Evolutionary conservation across 1,140 invertebrate species (phyloP), one percentile per base, ranked within the genome.

Genomic region (Uloborus diversus): DNA sequence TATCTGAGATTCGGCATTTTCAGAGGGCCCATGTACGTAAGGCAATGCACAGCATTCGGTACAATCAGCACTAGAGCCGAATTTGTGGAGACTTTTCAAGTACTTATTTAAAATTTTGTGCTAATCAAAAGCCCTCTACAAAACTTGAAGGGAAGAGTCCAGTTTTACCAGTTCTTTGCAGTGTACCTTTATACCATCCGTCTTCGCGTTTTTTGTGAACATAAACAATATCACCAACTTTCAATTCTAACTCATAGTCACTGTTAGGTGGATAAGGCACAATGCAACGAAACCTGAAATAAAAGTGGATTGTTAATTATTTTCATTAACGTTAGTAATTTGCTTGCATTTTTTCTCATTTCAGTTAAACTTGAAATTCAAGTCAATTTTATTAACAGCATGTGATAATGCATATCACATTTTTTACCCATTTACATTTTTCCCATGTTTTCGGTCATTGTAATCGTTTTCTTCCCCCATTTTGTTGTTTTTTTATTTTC

Each of bases 261-360:
- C 93, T 95, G 85, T 97, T 96, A 0, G 96, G 94, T n/a, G 96
- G 96, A 89, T 97, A 98, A 7, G 95, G 93, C 27, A 94, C 94
- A 81, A 96, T 94, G 86, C 96, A 97, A 33, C 94, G 91, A 85
- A 94, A 97, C 87, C 92, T 90, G 49, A 17, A 84, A 9, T 7
- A 53, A 20, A n/a, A 42, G n/a, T n/a, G n/a, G n/a, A n/a, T n/a
- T n/a, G n/a, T n/a, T n/a, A n/a, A n/a, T n/a, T n/a, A n/a, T n/a
- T n/a, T n/a, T n/a, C n/a, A n/a, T n/a, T n/a, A n/a, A n/a, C n/a
- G n/a, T n/a, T n/a, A n/a, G n/a, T n/a, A n/a, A n/a, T n/a, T n/a
- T n/a, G n/a, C n/a, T n/a, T n/a, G n/a, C n/a, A n/a, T n/a, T n/a
- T n/a, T n/a, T n/a, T n/a, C n/a, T n/a, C n/a, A n/a, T n/a, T n/a